Conservation (phyloP, 2,797 vertebrate species). For the Anas capensis region DNA sequence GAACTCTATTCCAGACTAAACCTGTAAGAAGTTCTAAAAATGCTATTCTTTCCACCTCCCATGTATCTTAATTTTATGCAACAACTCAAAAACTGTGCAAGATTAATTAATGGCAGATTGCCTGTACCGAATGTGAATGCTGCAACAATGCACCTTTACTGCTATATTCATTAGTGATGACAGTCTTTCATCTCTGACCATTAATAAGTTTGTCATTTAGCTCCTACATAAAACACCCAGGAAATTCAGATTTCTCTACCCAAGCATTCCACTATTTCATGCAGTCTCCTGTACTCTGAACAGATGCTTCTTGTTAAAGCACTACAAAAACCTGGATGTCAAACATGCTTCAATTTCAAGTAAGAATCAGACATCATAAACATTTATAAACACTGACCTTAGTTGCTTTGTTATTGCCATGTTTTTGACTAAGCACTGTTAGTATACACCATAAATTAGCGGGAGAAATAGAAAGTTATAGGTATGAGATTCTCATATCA, state of each 20-base stretch:
- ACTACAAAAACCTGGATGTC: not conserved
- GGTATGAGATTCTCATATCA: not conserved
- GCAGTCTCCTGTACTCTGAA: not conserved
- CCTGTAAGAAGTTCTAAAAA: not conserved
- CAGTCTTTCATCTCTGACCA: not conserved
- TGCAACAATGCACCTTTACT: not conserved
- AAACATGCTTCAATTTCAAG: not conserved
- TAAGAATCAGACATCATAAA: not conserved
- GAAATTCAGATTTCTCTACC: not conserved
- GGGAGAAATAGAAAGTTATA: not conserved
- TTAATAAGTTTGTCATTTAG: not conserved
- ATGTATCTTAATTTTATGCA: not conserved
- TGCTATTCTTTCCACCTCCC: not conserved
- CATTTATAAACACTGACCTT: not conserved
- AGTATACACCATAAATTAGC: constrained; percentile 24
- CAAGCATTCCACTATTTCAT: not conserved
- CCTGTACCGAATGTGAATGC: not conserved
- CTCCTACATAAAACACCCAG: not conserved
- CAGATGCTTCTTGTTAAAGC: constrained; percentile 20
- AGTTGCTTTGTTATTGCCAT: not conserved
- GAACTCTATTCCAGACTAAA: not conserved
- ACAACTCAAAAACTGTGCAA: not conserved
- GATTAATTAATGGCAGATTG: not conserved
- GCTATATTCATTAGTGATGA: not conserved
- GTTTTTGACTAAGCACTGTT: not conserved